These are phyloP conservation scores for Mycalesis mineus DNA, from an alignment of 2,888 invertebrate species.

Conservation along the genomic window DNA sequence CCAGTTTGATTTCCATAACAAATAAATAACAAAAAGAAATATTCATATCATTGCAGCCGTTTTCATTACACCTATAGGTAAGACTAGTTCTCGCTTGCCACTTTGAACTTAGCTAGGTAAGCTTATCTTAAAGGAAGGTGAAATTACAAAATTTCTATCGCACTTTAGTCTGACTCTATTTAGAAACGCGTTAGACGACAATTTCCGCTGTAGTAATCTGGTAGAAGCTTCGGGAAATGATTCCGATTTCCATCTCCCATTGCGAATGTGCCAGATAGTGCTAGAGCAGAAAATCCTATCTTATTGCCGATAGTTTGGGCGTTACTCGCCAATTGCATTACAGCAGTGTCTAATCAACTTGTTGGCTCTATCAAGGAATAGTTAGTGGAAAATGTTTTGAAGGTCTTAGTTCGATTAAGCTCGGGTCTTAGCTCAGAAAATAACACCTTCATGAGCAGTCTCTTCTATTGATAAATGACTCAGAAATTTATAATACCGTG, in stretches of 20 bases:
- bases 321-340: neutral
- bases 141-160: neutral
- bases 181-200: constrained; percentile 28
- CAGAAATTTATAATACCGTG: too few relatives aligned
- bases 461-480: too few relatives aligned
- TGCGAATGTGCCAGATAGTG: neutral
- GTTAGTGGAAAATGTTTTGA: neutral
- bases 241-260: constrained; percentile 32
- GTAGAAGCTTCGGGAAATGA: constrained; percentile 33
- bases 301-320: constrained; percentile 4
- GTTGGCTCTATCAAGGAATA: neutral
- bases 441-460: too few relatives aligned
- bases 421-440: too few relatives aligned
- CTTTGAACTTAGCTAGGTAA: too few relatives aligned
- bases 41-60: too few relatives aligned
- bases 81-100: too few relatives aligned
- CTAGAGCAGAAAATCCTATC: neutral
- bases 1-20: too few relatives aligned
- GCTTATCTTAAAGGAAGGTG: too few relatives aligned
- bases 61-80: too few relatives aligned
- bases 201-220: constrained; percentile 31
- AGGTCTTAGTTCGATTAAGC: too few relatives aligned
- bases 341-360: neutral
- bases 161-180: neutral
- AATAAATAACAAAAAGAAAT: too few relatives aligned